Base-by-base conservation (phyloP, 2,888 invertebrate genomes). In the Cosmorhoe ocellata region DNA sequence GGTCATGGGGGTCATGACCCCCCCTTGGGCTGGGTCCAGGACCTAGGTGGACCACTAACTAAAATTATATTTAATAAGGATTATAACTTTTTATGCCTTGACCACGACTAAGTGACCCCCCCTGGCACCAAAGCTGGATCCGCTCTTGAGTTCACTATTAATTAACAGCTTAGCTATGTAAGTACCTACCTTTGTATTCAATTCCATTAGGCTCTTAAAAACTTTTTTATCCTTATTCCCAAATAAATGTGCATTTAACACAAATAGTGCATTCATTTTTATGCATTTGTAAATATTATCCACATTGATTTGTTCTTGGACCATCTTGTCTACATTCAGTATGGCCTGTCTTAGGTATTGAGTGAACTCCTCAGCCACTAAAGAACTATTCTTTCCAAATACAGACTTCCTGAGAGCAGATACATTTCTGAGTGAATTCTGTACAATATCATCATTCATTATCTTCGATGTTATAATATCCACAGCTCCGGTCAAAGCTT, bases 151-250 rank as follows among this genome's bases (percentile, higher is more conserved):
- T n/a, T n/a, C n/a, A n/a, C n/a, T n/a, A n/a, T n/a, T n/a, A n/a
- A n/a, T n/a, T n/a, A n/a, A n/a, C n/a, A n/a, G n/a, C n/a, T n/a
- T 9, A 4, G 13, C 2, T n/a, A 26, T 10, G 3, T 9, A 12
- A 12, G 13, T 24, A 18, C 4, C 2, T 50, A 94, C 94, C 91
- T 95, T 97, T 72, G 92, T 93, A 77, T 97, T 95, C 3, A 94
- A 77, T 63, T 98, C 97, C 64, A 94, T 88, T 22, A 97, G 75
- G 42, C 92, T 87, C 77, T 94, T 95, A 43, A 96, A 92, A 34
- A 93, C 77, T 79, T 95, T 97, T 70, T 94, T 95, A 76, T 97
- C 97, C 63, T 92, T 91, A 64, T 92, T 91, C 37, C 96, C 94
- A 84, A 96, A 97, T 42, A 96, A 84, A 72, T 93, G 92, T 54